Base-by-base conservation (phyloP, 1,140 invertebrate genomes). In the Pentalonia nigronervosa region DNA sequence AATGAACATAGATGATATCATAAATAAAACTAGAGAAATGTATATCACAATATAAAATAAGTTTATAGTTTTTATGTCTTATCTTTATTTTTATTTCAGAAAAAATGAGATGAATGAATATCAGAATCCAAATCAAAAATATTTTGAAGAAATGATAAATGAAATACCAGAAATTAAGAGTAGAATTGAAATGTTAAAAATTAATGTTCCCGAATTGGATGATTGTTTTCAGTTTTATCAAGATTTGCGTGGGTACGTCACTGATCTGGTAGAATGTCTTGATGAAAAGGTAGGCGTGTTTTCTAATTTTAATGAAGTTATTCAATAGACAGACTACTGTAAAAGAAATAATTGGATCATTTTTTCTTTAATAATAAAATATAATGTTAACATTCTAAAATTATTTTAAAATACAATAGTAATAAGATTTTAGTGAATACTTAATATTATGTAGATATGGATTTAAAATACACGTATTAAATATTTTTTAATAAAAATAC, bases 231-330 rank as follows among this genome's bases (percentile, higher is more conserved):
- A 97, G 95, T 98, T 99, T 96, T 99, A 99, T 96, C 98, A 99
- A 97, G 98, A 99, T 96, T 97, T 98, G 95, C 97, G 98, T 95
- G 98, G 98, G 95, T 99, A 99, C 97, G 97, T 99, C 95, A 98
- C 97, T 95, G 98, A 99, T 97, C 97, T 99, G 95, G 97, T 99
- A 96, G 99, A 99, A 96, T 99, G 98, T 96, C 97, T 99, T 94
- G 98, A 99, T 94, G 97, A 98, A 95, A 98, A 98, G 97, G 97
- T 98, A 95, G 96, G 94, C 56, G 76, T 86, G 91, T 93, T 93
- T 53, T 53, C 81, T 93, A 84, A 36, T 83, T 93, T 86, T 50
- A 81, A 48, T 86, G 91, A 83, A 86, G 91, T 93, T 84, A 93
- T n/a, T 48, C 60, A 81, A 53, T 92, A 83, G 45, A 83, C 67